phyloP scores from a whole-genome alignment of 2,113 vertebrate genomes.

The Platichthys stellatus region DNA sequence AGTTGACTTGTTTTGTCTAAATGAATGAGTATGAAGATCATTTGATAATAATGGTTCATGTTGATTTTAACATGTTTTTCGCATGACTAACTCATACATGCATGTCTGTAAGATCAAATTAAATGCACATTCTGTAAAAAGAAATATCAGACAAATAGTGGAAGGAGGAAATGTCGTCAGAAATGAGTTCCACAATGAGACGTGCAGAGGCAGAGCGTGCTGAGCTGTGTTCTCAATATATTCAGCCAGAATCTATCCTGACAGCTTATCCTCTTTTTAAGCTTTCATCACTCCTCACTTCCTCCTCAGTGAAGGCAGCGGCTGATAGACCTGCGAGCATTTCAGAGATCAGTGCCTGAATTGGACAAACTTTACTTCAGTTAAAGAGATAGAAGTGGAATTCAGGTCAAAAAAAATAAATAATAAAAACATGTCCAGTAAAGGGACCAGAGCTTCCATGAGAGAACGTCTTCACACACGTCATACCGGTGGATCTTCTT shows the following conservation, averaged over 20 bases:
- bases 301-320: slow-evolving; percentile 1
- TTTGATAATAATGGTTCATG: too few species aligned
- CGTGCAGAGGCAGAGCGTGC: background rate
- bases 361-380: slow-evolving; percentile 21
- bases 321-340: slow-evolving; percentile 13
- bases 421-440: background rate
- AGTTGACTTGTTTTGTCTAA: too few species aligned
- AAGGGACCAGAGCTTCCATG: background rate
- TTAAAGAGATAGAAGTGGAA: slow-evolving; percentile 38
- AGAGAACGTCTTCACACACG: background rate
- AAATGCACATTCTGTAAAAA: background rate
- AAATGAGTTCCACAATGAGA: background rate
- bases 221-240: slow-evolving; percentile 19
- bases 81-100: too few species aligned
- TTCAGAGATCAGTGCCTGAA: slow-evolving; percentile 39
- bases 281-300: slow-evolving; percentile 21
- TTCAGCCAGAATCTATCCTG: slow-evolving; percentile 26
- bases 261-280: slow-evolving; percentile 41
- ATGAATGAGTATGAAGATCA: too few species aligned
- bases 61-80: too few species aligned
- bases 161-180: background rate
- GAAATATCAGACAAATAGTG: background rate
- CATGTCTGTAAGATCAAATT: too few species aligned
- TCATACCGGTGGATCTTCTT: background rate
- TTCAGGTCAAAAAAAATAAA: slow-evolving; percentile 4